phyloP scores from a whole-genome alignment of 2,113 vertebrate species.

The Alligator sinensis region DNA sequence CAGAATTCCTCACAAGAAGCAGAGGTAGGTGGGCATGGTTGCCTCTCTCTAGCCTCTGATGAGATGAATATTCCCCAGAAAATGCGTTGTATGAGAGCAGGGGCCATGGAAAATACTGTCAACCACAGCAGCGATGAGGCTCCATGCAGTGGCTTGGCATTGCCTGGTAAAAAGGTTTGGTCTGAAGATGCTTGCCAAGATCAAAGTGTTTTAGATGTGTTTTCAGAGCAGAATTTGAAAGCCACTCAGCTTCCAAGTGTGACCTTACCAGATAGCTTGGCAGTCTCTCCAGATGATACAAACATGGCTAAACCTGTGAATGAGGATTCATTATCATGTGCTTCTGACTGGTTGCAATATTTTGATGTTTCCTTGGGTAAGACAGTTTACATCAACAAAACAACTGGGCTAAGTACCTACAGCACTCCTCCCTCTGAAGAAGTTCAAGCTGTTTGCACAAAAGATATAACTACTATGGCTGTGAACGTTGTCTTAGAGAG shows the following conservation, averaged over 20 bases:
- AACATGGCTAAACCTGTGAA: not conserved
- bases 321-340: not conserved
- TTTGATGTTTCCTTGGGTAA: conserved; percentile 86
- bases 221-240: conserved; percentile 44
- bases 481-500: conserved; percentile 86
- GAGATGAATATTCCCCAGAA: not conserved
- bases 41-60: not conserved
- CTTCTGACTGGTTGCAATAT: conserved; percentile 85
- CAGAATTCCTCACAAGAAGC: conserved; percentile 21
- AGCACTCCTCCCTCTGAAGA: conserved; percentile 72
- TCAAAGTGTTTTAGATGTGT: not conserved
- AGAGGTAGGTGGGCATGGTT: not conserved
- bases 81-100: not conserved
- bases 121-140: conserved; percentile 15
- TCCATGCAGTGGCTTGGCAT: conserved; percentile 7
- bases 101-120: not conserved
- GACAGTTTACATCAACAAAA: conserved; percentile 88
- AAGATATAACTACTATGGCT: conserved; percentile 90
- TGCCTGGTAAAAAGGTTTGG: not conserved
- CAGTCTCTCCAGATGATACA: not conserved
- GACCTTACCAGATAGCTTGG: not conserved
- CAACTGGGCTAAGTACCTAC: conserved; percentile 92
- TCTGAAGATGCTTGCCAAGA: not conserved
- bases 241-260: not conserved
- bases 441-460: conserved; percentile 80